phyloP scores from a whole-genome alignment of 2,888 invertebrate species.

The Ypsolopha sequella region DNA sequence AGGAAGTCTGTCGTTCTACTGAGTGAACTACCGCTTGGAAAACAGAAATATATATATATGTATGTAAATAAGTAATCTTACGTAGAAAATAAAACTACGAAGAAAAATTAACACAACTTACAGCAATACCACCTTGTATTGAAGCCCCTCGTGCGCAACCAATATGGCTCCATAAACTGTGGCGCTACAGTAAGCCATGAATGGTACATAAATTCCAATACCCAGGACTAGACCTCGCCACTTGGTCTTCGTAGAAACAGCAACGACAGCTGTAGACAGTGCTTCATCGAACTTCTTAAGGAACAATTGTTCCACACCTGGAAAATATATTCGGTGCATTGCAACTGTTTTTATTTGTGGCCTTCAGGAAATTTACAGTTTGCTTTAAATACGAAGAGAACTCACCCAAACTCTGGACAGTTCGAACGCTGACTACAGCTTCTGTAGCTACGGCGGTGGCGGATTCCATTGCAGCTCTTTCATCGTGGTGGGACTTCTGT shows the following conservation, averaged over 20 bases:
- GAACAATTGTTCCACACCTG: conserved; percentile 69
- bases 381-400: not conserved
- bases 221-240: conserved; percentile 72
- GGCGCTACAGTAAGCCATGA: conserved; percentile 71
- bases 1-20: no score
- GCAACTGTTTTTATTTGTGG: not conserved
- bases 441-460: conserved; percentile 76
- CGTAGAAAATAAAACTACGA: no score
- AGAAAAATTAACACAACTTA: conserved; percentile 19
- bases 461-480: conserved; percentile 72
- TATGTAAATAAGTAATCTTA: no score
- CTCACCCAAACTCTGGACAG: conserved; percentile 74
- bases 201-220: conserved; percentile 69
- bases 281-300: conserved; percentile 65
- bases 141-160: conserved; percentile 58
- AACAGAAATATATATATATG: no score
- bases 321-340: conserved; percentile 3
- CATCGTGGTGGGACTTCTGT: conserved; percentile 69
- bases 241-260: conserved; percentile 66
- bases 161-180: conserved; percentile 72
- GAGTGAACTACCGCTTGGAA: no score
- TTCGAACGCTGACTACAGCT: conserved; percentile 75
- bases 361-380: not conserved
- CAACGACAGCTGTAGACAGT: conserved; percentile 56
- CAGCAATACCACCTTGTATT: conserved; percentile 71